Evolutionary conservation across 2,888 invertebrate genomes (phyloP), one percentile per base, ranked within the genome.

Genomic region (Polydrusus tereticollis): DNA sequence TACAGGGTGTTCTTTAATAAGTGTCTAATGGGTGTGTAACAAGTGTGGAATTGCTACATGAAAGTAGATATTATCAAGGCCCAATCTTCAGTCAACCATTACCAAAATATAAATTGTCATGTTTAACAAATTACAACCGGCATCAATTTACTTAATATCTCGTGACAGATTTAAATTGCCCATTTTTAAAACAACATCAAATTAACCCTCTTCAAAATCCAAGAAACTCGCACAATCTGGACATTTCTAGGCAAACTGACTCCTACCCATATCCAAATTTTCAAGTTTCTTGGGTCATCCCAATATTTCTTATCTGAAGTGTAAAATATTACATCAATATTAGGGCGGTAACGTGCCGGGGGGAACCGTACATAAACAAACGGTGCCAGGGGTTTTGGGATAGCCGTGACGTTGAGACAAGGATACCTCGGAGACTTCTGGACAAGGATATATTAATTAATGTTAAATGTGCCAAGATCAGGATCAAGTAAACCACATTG

Each of bases 381-480:
- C 43, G 66, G 10, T 41, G 57, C 57, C 57, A 57, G 45, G 57
- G 57, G 57, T 52, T 18, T 41, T 33, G 57, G 66, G 60, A 60
- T 69, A 69, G 50, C 52, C 62, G 45, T 69, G 52, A 57, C 52
- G 52, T 21, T 36, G 52, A 50, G 59, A 59, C 47, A 47, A 45
- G 14, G 47, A 47, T 69, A 50, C 69, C 52, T 18, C 33, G 52
- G 36, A 52, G 47, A 69, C 52, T 52, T 20, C 38, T 52, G 26
- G 50, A 69, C 60, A 60, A 50, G 60, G 26, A 52, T 38, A 62
- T 62, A 62, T 60, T 69, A 69, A 69, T 69, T 52, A 52, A 36
- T 50, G n/a, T 26, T n/a, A 29, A 57, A 43, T 45, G 67, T 43
- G 33, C n/a, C 36, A 18, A 50, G 47, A 18, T 14, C 7, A n/a